Evolutionary conservation across 2,113 vertebrate species (phyloP), one percentile per base, ranked within the genome.

Genomic region (Nycticebus coucang): DNA sequence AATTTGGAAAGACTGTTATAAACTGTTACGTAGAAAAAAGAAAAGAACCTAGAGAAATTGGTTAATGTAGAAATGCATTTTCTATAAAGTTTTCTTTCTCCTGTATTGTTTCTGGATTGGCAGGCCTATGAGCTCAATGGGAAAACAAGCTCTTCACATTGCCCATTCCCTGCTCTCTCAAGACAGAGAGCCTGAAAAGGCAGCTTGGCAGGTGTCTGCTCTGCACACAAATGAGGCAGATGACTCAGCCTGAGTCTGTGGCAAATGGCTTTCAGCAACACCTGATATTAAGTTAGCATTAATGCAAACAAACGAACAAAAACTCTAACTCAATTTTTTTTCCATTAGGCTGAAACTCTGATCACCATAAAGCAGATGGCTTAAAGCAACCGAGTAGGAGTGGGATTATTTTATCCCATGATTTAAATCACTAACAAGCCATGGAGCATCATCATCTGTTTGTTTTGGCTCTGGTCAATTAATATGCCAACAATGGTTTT

Each of bases 131-230:
- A 95, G 14, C 35, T 68, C 85, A 45, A 45, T 19, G 66, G 30
- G 14, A 88, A 74, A 59, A 82, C 62, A 82, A 60, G 22, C 8
- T 90, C 37, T 68, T 82, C 24, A 1, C 13, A 53, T 37, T 28
- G 64, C 69, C 68, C 9, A 78, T 45, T 85, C 19, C 14, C 21
- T 1, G 0, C 79, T 81, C 66, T 87, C 60, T 93, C 35, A 24
- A 95, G 95, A 50, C 22, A 86, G 78, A 5, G 17, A 81, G 86
- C 80, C 50, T 87, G 59, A 91, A 96, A 90, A 95, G 71, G 80
- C 5, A 41, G 84, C 10, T 79, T 87, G 68, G 87, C 92, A 79
- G 81, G 74, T 66, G 4, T 96, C 64, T 81, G 53, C 71, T 80
- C 79, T 60, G 66, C 74, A 68, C 35, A 62, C 33, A 82, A 81